A percentile compares a stretch with the other conserved stretches of the same genome.
These are phyloP conservation scores for Callosobruchus maculatus DNA, from an alignment of 2,888 invertebrate species.

Conservation along the genomic window DNA sequence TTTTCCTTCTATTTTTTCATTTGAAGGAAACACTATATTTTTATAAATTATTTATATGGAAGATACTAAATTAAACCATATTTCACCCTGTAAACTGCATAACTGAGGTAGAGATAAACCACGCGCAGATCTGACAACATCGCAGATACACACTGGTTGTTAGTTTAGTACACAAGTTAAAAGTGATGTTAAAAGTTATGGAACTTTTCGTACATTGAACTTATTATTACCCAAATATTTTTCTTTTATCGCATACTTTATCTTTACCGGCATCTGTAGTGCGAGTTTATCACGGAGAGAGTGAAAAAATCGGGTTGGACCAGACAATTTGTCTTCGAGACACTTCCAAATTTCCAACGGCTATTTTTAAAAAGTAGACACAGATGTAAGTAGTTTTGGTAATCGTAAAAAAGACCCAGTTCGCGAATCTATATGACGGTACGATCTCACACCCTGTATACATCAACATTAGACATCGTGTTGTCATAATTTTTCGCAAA, in stretches of 20 bases:
- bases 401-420: background rate
- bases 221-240: constrained; percentile 18
- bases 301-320: background rate
- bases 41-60: no score
- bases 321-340: background rate
- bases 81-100: background rate
- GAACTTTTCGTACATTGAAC: constrained; percentile 31
- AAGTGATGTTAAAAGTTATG: constrained; percentile 29
- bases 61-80: no score
- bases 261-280: background rate
- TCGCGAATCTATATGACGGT: background rate
- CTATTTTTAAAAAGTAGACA: background rate
- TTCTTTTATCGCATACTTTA: background rate
- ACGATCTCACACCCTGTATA: background rate
- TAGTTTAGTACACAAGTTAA: constrained; percentile 35
- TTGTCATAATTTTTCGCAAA: background rate
- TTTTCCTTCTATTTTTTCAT: no score
- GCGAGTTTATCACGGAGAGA: background rate
- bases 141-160: constrained; percentile 26
- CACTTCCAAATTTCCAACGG: background rate
- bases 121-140: background rate
- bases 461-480: background rate
- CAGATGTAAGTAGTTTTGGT: background rate
- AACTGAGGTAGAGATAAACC: background rate
- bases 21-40: no score